Conservation (phyloP, 2,113 vertebrate species). For the Numenius arquata region DNA sequence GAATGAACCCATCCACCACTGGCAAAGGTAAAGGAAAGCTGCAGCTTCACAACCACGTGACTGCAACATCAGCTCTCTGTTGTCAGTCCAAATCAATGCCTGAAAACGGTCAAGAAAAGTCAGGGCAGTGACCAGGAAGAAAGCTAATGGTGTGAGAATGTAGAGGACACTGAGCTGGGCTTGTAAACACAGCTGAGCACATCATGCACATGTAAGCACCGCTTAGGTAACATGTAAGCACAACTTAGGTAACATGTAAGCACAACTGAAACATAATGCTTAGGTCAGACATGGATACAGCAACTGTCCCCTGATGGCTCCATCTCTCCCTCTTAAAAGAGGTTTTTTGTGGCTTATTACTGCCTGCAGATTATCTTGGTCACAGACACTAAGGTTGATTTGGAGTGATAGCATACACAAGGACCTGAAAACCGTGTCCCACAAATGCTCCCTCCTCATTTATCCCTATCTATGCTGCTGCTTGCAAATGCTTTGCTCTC, state of each 20-base stretch:
- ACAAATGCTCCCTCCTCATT: not conserved
- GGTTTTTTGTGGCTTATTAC: not conserved
- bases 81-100: not conserved
- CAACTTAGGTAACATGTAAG: not conserved
- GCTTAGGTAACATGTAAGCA: not conserved
- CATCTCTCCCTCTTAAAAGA: not conserved
- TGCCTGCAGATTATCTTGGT: not conserved
- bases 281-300: not conserved
- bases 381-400: not conserved
- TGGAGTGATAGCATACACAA: not conserved
- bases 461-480: not conserved
- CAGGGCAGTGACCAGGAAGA: not conserved
- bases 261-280: not conserved
- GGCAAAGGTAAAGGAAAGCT: not conserved
- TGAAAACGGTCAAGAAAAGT: not conserved
- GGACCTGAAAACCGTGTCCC: not conserved
- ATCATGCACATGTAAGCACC: accelerated
- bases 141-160: not conserved
- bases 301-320: not conserved
- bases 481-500: not conserved
- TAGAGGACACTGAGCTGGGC: not conserved
- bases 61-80: not conserved
- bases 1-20: not conserved
- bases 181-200: not conserved
- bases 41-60: not conserved